Evolutionary conservation across 92 coral and sea anemone species (phyloP).

Genomic region (Palythoa caribaeorum): DNA sequence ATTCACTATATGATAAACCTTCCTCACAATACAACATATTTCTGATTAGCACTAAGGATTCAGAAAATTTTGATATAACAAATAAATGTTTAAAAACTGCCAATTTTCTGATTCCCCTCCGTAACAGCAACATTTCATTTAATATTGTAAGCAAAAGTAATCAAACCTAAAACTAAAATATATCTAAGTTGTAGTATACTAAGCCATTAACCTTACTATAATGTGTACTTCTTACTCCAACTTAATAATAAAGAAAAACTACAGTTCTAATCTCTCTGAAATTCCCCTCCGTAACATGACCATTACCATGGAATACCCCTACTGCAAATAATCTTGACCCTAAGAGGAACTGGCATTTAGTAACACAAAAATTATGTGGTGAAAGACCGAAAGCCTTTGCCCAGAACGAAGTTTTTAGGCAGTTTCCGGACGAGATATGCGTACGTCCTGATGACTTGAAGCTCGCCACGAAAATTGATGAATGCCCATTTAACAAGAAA

Average conservation of each 20-base stretch:
- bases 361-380: slow-evolving; percentile 5
- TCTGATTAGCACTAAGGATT: not conserved
- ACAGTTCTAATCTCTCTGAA: not conserved
- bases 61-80: too few relatives aligned
- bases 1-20: not conserved
- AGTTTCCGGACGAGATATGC: too few relatives aligned
- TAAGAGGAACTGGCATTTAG: not conserved
- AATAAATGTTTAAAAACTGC: too few relatives aligned
- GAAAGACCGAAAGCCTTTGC: slow-evolving; percentile 8
- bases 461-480: slow-evolving; percentile 1
- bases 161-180: too few relatives aligned
- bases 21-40: not conserved
- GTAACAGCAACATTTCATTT: too few relatives aligned
- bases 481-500: not conserved
- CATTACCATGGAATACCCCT: slow-evolving; percentile 3
- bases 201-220: not conserved
- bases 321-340: slow-evolving; percentile 5
- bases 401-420: not conserved
- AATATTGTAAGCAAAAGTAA: too few relatives aligned
- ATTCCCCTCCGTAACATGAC: slow-evolving; percentile 4
- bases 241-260: not conserved
- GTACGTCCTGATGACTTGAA: not conserved
- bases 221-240: slow-evolving; percentile 4
- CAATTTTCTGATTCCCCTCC: too few relatives aligned
- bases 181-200: too few relatives aligned